phyloP scores from a whole-genome alignment of 2,888 invertebrate species.

The Ganaspis brasiliensis region DNA sequence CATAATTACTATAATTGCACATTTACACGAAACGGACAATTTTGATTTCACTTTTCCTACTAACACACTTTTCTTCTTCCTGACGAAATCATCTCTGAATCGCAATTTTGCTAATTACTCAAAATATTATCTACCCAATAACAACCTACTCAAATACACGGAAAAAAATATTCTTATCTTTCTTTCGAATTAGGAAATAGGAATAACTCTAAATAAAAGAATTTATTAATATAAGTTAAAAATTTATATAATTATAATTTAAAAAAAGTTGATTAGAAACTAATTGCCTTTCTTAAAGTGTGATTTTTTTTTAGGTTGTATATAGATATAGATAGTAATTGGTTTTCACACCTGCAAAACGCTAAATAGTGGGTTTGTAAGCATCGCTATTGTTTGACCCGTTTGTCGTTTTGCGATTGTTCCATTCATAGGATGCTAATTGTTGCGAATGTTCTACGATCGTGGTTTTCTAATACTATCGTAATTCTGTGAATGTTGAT shows the following conservation, averaged over 20 bases:
- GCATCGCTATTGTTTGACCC: constrained; percentile 31
- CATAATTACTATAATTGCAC: constrained; percentile 4
- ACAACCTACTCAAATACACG: too few species aligned
- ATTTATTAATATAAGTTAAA: too few species aligned
- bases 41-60: not conserved
- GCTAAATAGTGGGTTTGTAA: constrained; percentile 27
- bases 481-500: constrained; percentile 32
- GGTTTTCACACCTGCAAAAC: constrained; percentile 13
- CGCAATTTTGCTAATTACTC: too few species aligned
- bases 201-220: too few species aligned
- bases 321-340: constrained; percentile 37
- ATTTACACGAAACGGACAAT: constrained; percentile 16
- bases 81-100: not conserved
- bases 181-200: too few species aligned
- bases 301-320: not conserved
- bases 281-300: not conserved
- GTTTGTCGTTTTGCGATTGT: constrained; percentile 56
- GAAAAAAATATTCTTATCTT: too few species aligned
- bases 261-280: too few species aligned
- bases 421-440: constrained; percentile 51
- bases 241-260: too few species aligned
- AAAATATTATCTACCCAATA: too few species aligned
- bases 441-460: constrained; percentile 46
- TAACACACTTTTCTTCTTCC: constrained; percentile 3
- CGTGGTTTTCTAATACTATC: constrained; percentile 42